These are phyloP conservation scores for Lasioglossum oenotherae DNA, from an alignment of 2,888 invertebrate genomes.

Conservation along the genomic window DNA sequence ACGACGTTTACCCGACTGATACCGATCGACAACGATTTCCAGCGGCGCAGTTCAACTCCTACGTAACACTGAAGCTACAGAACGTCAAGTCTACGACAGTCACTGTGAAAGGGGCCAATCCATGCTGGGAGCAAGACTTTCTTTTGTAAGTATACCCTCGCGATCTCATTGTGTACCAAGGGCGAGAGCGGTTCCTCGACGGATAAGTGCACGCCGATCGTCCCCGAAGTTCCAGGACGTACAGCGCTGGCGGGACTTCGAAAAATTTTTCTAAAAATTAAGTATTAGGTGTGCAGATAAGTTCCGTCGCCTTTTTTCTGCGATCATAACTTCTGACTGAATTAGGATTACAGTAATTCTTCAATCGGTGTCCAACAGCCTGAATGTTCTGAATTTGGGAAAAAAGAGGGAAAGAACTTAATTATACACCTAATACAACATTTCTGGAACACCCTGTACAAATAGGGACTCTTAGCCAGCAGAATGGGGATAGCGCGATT, in stretches of 20 bases:
- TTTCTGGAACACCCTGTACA: background rate
- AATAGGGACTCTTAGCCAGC: constrained; percentile 47
- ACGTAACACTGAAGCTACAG: constrained; percentile 98
- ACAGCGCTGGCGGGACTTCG: background rate
- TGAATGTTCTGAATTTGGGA: no score
- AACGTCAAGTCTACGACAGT: constrained; percentile 99
- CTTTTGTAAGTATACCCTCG: constrained; percentile 93
- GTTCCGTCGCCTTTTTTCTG: no score
- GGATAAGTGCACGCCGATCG: background rate
- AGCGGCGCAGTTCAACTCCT: constrained; percentile 97
- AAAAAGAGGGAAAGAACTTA: no score
- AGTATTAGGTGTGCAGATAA: no score
- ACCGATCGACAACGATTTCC: constrained; percentile 79
- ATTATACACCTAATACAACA: background rate
- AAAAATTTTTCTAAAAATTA: background rate
- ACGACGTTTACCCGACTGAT: constrained; percentile 28
- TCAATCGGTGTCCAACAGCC: no score
- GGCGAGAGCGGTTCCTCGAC: background rate
- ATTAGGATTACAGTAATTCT: no score
- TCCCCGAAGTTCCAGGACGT: background rate
- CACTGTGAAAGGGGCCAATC: constrained; percentile 97
- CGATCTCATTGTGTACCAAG: background rate
- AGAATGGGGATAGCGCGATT: constrained; percentile 37
- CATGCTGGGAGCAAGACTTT: constrained; percentile 99
- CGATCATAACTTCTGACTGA: no score